Evolutionary conservation across 2,113 vertebrate species (phyloP), one percentile per base, ranked within the genome.

Genomic region (Sebastes fasciatus): DNA sequence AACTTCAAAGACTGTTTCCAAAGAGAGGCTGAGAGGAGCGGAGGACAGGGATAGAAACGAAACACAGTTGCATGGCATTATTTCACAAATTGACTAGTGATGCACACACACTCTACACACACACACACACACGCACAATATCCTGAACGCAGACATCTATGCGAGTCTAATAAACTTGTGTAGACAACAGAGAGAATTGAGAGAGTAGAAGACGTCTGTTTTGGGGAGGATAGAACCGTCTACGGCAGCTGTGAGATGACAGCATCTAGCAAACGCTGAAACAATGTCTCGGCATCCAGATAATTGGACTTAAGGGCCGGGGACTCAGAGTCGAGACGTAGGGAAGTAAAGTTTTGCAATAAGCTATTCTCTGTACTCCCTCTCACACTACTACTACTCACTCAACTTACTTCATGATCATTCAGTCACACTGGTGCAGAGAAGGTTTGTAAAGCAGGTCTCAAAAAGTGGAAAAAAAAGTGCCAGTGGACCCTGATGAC

Each of bases 1-100:
- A 45, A 67, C 70, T 79, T 87, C 67, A 73, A 87, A 88, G 79
- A 40, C 10, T 14, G 60, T 77, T 86, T 80, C 73, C 66, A 75
- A 48, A 57, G 52, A 57, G 74, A 82, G 45, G 67, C 49, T 52
- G 45, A 78, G 54, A 62, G 42, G 17, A 19, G 14, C 13, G 2
- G 19, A 54, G 43, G n/a, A 70, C 51, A 1, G 19, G 19, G 62
- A 65, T 13, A 14, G 71, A 57, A 71, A 80, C 51, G 14, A 77
- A 76, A 89, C 48, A 43, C 65, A 80, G 49, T 49, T 52, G 10
- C 72, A 70, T 64, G 66, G 21, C 49, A 69, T 43, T 54, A 55
- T 60, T 79, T 82, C 74, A 43, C 49, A 64, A 69, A 74, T 49
- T 61, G 54, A 82, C 40, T 16, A 7, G 54, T 62, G 52, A 77